Base-by-base conservation (phyloP, 2,888 invertebrate genomes). In the Scaptomyza cyrtandrae region DNA sequence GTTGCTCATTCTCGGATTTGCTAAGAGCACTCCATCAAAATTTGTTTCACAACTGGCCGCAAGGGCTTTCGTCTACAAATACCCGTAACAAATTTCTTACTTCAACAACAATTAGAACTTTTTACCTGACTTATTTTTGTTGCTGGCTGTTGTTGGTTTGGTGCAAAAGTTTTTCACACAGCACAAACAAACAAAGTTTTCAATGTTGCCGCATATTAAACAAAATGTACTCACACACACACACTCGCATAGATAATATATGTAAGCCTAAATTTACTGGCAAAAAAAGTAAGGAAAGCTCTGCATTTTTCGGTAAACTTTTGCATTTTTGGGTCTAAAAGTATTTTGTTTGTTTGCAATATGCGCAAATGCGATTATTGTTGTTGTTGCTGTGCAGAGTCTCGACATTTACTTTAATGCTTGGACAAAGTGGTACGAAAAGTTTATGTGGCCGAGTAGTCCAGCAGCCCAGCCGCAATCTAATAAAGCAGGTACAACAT, bases 51-150 rank as follows among this genome's bases (percentile, higher is more conserved):
- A 57, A 60, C 55, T 63, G 46, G 56, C 62, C 68, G 45, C 67
- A 58, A 68, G 68, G 62, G 52, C 66, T 63, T 70, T 81, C 66
- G 53, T 61, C 65, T 68, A 80, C 70, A 65, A 81, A 78, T 78
- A 76, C 62, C 67, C 71, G 61, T 52, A 64, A 19, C 74, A 78
- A 83, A 87, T 85, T 70, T 78, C 74, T 87, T 87, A 76, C 79
- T 85, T 82, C 65, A 78, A 81, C 87, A 87, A 82, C 87, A 87
- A 87, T 87, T 87, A 85, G 74, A 87, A 85, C 76, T 78, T 87
- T 78, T 64, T 54, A 48, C 46, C 10, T 43, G 48, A 43, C 60
- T 43, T 49, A 62, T 56, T 75, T 61, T 70, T 70, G 66, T 73
- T 73, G 4, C 24, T 24, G 24, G 24, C 24, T 24, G 24, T 71